Conservation (phyloP, 1,140 invertebrate species). For the Drosophila bifasciata region DNA sequence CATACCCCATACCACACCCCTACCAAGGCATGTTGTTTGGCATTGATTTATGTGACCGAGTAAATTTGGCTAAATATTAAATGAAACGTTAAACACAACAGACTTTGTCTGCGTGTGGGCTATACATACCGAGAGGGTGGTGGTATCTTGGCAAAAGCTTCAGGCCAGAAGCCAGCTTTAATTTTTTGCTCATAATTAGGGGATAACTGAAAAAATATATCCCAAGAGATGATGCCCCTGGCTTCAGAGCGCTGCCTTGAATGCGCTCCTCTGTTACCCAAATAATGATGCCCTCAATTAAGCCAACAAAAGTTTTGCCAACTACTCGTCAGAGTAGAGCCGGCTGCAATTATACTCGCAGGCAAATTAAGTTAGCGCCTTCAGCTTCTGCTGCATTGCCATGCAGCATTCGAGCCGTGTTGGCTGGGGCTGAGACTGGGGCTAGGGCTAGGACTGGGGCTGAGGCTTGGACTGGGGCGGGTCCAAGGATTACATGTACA, state of each 20-base stretch:
- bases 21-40: conserved; percentile 62
- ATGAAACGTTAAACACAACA: conserved; percentile 68
- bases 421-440: background rate
- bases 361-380: conserved; percentile 71
- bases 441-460: no score
- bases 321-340: conserved; percentile 46
- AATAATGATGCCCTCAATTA: conserved; percentile 78
- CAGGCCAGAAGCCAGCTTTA: conserved; percentile 28
- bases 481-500: conserved; percentile 35
- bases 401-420: conserved; percentile 51
- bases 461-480: background rate
- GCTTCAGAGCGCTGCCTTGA: no score
- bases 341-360: conserved; percentile 62
- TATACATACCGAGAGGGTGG: background rate
- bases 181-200: conserved; percentile 67
- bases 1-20: no score
- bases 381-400: conserved; percentile 24
- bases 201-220: conserved; percentile 10
- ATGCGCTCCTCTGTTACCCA: conserved; percentile 24
- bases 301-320: conserved; percentile 60
- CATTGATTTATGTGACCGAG: conserved; percentile 74
- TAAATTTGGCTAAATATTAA: conserved; percentile 76
- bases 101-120: background rate
- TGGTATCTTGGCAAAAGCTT: background rate
- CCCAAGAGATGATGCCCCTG: no score